phyloP scores from a whole-genome alignment of 2,888 invertebrate species.

The Cerastis leucographa region DNA sequence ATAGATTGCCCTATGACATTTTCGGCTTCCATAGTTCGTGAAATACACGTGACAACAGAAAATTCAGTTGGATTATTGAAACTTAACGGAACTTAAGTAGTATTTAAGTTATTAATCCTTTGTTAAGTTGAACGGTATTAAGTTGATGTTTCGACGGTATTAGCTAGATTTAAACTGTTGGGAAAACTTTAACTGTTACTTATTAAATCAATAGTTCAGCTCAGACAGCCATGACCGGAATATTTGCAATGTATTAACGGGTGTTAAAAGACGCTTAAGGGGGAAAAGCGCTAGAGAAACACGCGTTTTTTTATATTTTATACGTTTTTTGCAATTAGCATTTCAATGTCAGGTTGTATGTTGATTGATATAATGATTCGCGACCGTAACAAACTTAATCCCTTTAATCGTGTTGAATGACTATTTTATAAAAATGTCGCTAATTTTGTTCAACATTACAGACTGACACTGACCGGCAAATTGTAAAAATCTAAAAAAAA shows the following conservation, averaged over 20 bases:
- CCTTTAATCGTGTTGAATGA: too few relatives aligned
- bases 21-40: conserved; percentile 2
- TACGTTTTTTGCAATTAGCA: too few relatives aligned
- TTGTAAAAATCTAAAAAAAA: too few relatives aligned
- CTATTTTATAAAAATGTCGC: too few relatives aligned
- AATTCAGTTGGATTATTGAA: conserved; percentile 45
- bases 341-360: too few relatives aligned
- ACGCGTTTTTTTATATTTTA: too few relatives aligned
- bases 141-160: conserved; percentile 19
- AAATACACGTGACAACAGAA: conserved; percentile 44
- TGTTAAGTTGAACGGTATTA: conserved; percentile 19
- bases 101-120: conserved; percentile 41
- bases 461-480: too few relatives aligned
- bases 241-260: not conserved
- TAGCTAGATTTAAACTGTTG: not conserved
- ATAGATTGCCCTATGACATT: not conserved
- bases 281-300: too few relatives aligned
- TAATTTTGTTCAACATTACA: too few relatives aligned
- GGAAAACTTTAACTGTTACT: not conserved
- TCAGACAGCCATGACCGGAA: not conserved
- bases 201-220: not conserved
- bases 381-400: too few relatives aligned
- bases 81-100: conserved; percentile 42
- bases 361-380: too few relatives aligned
- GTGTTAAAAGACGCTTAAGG: not conserved